Evolutionary conservation across 2,113 vertebrate species (phyloP), one percentile per base, ranked within the genome.

Genomic region (Taurulus bubalis): DNA sequence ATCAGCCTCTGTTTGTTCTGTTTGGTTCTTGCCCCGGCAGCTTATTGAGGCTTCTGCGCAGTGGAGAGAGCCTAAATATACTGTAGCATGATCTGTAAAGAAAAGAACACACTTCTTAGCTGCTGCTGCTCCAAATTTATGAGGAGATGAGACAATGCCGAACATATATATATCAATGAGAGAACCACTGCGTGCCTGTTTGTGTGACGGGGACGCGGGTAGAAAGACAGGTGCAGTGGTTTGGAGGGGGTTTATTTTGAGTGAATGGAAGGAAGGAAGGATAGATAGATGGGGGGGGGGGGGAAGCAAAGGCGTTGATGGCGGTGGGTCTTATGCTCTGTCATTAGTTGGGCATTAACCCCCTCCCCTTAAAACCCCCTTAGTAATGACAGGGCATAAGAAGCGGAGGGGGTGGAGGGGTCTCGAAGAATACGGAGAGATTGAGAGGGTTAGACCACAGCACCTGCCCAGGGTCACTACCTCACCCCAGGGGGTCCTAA

Each of bases 341-440:
- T 95, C 91, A 95, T 95, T 95, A 95, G 94, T 92, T 91, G 94
- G 92, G 94, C 90, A 94, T 95, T 95, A 94, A 90, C 91, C 88
- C 90, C 93, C 85, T 79, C 90, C 76, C 84, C 85, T 79, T 79
- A 79, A 89, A 86, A 78, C 73, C 86, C 80, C 76, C 85, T 69
- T 77, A 76, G 89, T 95, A 95, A 95, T 95, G 91, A 95, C 94
- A 89, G 90, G 91, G 87, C 85, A 85, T 87, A 87, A 91, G 87
- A 90, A 86, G 91, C 77, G 70, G 82, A 66, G 82, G 68, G 82
- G 84, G 82, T 75, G 82, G 80, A 62, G 88, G 83, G 83, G 72
- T 83, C 70, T 85, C 77, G 78, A 86, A 85, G 91, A 91, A 89
- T 89, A 89, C 28, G 40, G 77, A 24, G 77, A 86, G 87, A 91